Conservation (phyloP, 2,797 vertebrate genomes). For the Muscicapa comitata region DNA sequence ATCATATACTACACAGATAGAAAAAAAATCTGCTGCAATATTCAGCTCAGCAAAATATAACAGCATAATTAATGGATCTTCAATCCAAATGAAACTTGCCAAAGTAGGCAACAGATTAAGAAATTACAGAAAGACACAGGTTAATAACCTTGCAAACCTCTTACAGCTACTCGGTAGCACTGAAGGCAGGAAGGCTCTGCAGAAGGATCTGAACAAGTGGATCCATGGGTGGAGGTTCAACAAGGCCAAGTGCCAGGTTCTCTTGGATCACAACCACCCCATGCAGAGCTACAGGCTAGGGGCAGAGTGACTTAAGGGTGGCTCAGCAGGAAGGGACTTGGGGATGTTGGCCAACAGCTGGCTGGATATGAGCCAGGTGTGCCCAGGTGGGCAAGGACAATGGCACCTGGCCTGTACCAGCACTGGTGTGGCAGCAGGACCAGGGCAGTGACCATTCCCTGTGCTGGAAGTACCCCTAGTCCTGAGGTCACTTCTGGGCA, state of each 20-base stretch:
- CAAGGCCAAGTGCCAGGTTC: not conserved
- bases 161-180: not conserved
- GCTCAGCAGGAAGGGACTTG: not conserved
- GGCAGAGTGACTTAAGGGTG: not conserved
- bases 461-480: not conserved
- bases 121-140: not conserved
- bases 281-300: not conserved
- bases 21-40: not conserved
- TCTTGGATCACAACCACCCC: not conserved
- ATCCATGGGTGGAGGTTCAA: not conserved
- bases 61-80: not conserved
- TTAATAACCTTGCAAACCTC: not conserved
- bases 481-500: not conserved
- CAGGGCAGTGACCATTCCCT: not conserved
- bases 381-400: not conserved
- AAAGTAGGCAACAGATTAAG: not conserved
- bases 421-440: not conserved
- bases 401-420: not conserved
- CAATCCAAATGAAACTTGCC: not conserved
- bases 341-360: not conserved
- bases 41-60: not conserved
- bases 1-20: not conserved
- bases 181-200: not conserved
- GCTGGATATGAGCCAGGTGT: not conserved
- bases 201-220: not conserved